Percentiles rank a stretch among this genome's conserved stretches.
phyloP scores from a whole-genome alignment of 1,140 invertebrate genomes.

The Drosophila ananassae region DNA sequence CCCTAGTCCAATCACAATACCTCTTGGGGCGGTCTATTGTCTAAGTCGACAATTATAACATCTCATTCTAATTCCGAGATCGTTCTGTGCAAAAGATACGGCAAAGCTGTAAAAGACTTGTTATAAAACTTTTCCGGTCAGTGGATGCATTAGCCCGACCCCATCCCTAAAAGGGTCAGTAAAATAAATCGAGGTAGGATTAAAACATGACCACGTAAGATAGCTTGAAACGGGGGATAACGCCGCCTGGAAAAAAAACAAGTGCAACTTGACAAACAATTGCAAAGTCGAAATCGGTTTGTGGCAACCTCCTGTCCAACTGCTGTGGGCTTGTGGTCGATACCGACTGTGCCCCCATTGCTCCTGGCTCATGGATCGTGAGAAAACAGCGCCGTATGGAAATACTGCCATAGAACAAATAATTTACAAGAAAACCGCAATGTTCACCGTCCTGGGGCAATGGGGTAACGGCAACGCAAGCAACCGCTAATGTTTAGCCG shows the following conservation, averaged over 20 bases:
- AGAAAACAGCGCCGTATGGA: conserved; percentile 24
- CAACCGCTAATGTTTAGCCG: conserved; percentile 77
- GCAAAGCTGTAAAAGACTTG: conserved; percentile 55
- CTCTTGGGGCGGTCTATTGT: conserved; percentile 10
- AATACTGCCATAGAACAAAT: conserved; percentile 73
- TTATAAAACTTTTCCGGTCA: conserved; percentile 54
- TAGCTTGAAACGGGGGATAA: no score
- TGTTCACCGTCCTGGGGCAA: conserved; percentile 29
- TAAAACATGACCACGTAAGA: conserved; percentile 27
- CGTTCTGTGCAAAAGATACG: conserved; percentile 12
- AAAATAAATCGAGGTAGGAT: conserved; percentile 64
- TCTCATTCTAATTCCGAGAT: conserved; percentile 27
- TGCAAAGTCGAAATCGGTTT: conserved; percentile 63
- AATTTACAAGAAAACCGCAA: conserved; percentile 73
- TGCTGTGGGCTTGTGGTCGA: conserved; percentile 48
- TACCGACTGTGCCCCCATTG: neutral
- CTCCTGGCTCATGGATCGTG: neutral
- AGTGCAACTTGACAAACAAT: conserved; percentile 66
- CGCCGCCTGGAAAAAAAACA: conserved; percentile 38
- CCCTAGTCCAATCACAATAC: conserved; percentile 3
- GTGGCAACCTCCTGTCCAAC: conserved; percentile 15
- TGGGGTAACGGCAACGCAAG: conserved; percentile 24
- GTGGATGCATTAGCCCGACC: conserved; percentile 1
- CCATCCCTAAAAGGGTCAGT: conserved; percentile 35
- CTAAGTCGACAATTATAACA: conserved; percentile 10